Conservation (phyloP, 2,888 invertebrate genomes). For the Clivina fossor region DNA sequence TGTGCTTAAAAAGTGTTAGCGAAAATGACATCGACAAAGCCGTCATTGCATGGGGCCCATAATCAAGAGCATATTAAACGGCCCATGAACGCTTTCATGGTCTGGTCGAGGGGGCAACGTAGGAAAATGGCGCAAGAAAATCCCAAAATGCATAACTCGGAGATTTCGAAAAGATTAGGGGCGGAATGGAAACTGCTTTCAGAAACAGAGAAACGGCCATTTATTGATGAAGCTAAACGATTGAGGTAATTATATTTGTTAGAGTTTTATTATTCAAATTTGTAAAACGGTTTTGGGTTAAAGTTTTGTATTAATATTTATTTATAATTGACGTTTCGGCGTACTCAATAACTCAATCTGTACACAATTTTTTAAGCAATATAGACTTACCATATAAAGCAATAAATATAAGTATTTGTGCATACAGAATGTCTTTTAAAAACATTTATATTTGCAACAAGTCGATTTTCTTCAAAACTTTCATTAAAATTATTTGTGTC, state of each 20-base stretch:
- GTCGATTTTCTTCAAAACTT: too few relatives aligned
- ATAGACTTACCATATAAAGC: too few relatives aligned
- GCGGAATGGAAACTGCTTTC: constrained; percentile 88
- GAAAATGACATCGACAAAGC: constrained; percentile 46
- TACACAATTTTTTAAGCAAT: too few relatives aligned
- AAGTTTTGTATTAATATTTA: too few relatives aligned
- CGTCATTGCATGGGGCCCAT: constrained; percentile 51
- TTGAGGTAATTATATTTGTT: constrained; percentile 63
- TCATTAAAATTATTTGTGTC: too few relatives aligned
- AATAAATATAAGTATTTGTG: too few relatives aligned
- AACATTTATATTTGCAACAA: too few relatives aligned
- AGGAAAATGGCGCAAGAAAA: constrained; percentile 93
- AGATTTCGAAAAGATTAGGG: constrained; percentile 82
- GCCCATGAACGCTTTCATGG: constrained; percentile 84
- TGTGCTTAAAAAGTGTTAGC: constrained; percentile 11
- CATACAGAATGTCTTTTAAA: too few relatives aligned
- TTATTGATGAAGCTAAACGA: constrained; percentile 89
- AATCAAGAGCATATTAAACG: constrained; percentile 69
- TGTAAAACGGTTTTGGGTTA: too few relatives aligned
- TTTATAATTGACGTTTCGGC: too few relatives aligned
- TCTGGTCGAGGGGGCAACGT: constrained; percentile 86
- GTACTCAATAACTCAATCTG: too few relatives aligned
- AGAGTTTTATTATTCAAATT: too few relatives aligned
- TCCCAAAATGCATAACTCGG: constrained; percentile 93
- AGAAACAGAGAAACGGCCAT: constrained; percentile 84